phyloP scores from a whole-genome alignment of 2,113 vertebrate species.

The Lagopus muta region DNA sequence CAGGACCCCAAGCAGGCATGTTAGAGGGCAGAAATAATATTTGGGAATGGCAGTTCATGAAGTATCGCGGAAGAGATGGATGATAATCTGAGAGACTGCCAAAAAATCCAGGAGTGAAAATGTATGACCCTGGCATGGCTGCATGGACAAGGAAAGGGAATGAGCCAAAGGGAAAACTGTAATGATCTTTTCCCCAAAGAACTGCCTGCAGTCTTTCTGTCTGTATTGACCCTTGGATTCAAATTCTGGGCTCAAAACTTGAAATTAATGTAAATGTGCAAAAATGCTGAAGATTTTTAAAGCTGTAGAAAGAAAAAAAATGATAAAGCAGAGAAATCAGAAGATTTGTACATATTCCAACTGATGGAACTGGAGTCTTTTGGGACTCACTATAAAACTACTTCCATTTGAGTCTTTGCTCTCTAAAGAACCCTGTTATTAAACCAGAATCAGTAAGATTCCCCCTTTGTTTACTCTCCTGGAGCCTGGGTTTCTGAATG shows the following conservation, averaged over 20 bases:
- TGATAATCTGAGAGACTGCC: not conserved
- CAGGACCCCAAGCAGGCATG: not conserved
- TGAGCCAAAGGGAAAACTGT: not conserved
- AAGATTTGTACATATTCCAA: not conserved
- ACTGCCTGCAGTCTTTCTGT: not conserved
- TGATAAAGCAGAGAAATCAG: not conserved
- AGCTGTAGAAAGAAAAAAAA: not conserved
- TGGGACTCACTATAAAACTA: not conserved
- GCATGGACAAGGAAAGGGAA: not conserved
- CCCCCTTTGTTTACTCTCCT: not conserved
- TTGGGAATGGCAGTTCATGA: not conserved
- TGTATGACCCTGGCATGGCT: not conserved
- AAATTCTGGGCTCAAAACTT: not conserved
- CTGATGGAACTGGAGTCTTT: not conserved
- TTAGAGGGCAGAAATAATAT: not conserved
- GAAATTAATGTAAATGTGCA: not conserved
- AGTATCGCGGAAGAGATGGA: not conserved
- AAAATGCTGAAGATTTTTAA: not conserved
- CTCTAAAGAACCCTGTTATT: not conserved
- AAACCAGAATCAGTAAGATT: not conserved
- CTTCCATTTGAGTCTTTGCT: not conserved
- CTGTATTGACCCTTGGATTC: not conserved
- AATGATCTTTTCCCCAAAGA: not conserved
- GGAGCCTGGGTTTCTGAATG: not conserved
- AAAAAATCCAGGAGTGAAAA: not conserved